Base-by-base conservation (phyloP, 1,140 invertebrate species). In the Calliopsis andreniformis region DNA sequence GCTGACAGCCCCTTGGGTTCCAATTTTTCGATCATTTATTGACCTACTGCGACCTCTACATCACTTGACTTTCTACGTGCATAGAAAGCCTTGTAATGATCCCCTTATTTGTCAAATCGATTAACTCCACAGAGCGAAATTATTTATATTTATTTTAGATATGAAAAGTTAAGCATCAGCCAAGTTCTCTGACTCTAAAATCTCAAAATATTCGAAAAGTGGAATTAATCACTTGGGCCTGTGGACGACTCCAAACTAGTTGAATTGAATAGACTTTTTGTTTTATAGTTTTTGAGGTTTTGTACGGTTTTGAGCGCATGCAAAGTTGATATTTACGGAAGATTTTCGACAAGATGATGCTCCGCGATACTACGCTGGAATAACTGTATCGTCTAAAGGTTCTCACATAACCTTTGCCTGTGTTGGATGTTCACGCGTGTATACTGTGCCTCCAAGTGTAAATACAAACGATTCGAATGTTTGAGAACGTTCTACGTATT, bases 11-110 rank as follows among this genome's bases (percentile, higher is more conserved):
- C 67, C 51, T 20, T 18, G 7, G 42, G 42, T 75, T 75, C 43
- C 63, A 75, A 75, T 67, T 58, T 67, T 75, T 35, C 14, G 43
- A 67, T 28, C 25, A n/a, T n/a, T 6, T 51, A 25, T 14, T 56
- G 43, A 55, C 61, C 39, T 55, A 42, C 39, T 16, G 32, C 4
- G 51, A 66, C 42, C 63, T 47, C 51, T 43, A 55, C 43, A 49
- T n/a, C n/a, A n/a, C n/a, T n/a, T n/a, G n/a, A n/a, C n/a, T n/a
- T n/a, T n/a, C n/a, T n/a, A n/a, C n/a, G n/a, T n/a, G n/a, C n/a
- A n/a, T n/a, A n/a, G n/a, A n/a, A n/a, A n/a, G n/a, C n/a, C n/a
- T n/a, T n/a, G n/a, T n/a, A n/a, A n/a, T n/a, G n/a, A n/a, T n/a
- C n/a, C n/a, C n/a, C n/a, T n/a, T n/a, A n/a, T n/a, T n/a, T n/a